Conservation (phyloP, 2,888 invertebrate species). For the Tridacna crocea region DNA sequence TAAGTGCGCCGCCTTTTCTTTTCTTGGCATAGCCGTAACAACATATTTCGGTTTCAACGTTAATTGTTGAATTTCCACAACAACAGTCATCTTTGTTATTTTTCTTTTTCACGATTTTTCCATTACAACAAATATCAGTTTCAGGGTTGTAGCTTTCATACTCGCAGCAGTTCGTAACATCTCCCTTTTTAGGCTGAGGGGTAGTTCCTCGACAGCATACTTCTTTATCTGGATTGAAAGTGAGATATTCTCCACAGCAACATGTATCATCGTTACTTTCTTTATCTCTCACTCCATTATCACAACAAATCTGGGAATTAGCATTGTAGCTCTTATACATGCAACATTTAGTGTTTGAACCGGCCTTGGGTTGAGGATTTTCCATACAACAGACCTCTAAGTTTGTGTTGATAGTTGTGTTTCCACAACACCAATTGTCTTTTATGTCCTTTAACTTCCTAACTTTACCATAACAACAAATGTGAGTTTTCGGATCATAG, state of each 20-base stretch:
- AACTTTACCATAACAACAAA: constrained; percentile 37
- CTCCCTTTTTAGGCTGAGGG: constrained; percentile 40
- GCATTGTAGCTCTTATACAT: constrained; percentile 44
- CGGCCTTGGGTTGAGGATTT: constrained; percentile 31
- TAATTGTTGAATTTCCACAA: constrained; percentile 51
- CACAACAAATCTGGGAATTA: constrained; percentile 42
- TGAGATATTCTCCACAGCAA: constrained; percentile 48
- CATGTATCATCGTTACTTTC: constrained; percentile 47
- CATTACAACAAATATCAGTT: constrained; percentile 40
- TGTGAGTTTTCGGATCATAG: constrained; percentile 40
- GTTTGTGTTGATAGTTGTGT: constrained; percentile 47
- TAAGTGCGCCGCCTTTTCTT: constrained; percentile 37
- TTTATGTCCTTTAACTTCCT: constrained; percentile 34
- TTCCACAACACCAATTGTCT: constrained; percentile 55
- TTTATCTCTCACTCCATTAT: constrained; percentile 45
- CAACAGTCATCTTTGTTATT: constrained; percentile 40
- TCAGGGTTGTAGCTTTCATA: constrained; percentile 42
- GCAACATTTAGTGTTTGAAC: constrained; percentile 48
- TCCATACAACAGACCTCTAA: constrained; percentile 48
- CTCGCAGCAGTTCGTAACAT: constrained; percentile 47
- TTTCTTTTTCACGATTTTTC: constrained; percentile 39
- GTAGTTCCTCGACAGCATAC: constrained; percentile 51
- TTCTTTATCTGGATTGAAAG: constrained; percentile 52
- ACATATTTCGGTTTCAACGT: constrained; percentile 46
- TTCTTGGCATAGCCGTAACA: constrained; percentile 48